Percentiles rank a stretch among this genome's conserved stretches.
Conservation (phyloP, 2,113 vertebrate genomes). For the Sus scrofa region DNA sequence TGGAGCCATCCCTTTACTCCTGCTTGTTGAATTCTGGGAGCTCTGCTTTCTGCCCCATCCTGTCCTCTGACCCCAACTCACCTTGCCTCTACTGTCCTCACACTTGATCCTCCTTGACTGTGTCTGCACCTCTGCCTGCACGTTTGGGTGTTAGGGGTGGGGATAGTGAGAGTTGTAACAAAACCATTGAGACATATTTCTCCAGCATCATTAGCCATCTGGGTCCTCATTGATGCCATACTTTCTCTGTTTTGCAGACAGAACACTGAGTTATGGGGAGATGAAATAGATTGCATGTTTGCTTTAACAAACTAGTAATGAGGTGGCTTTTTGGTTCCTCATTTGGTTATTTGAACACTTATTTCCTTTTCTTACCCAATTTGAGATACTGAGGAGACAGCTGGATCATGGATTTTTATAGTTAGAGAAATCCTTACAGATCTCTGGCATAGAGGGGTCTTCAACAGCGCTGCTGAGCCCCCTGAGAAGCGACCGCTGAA, state of each 20-base stretch:
- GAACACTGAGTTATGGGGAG: not conserved
- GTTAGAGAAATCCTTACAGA: not conserved
- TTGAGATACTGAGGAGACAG: not conserved
- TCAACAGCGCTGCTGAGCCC: not conserved
- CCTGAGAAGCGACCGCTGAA: not conserved
- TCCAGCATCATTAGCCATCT: not conserved
- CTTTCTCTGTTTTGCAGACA: not conserved
- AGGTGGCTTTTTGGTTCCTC: not conserved
- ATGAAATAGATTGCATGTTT: not conserved
- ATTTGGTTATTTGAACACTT: conserved; percentile 13
- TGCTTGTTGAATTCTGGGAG: not conserved
- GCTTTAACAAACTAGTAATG: not conserved
- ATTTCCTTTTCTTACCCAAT: conserved; percentile 18
- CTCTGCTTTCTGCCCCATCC: not conserved
- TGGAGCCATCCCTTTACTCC: not conserved
- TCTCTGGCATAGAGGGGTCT: not conserved
- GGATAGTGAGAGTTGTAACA: not conserved
- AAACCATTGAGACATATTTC: not conserved
- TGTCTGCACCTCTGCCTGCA: not conserved
- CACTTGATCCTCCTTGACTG: not conserved
- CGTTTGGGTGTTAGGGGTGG: not conserved
- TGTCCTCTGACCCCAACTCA: conserved; percentile 24
- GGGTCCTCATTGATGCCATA: not conserved
- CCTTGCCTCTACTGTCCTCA: not conserved
- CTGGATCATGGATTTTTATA: not conserved